Base-by-base conservation (phyloP, 1,140 invertebrate species). In the Trichonephila clavipes region DNA sequence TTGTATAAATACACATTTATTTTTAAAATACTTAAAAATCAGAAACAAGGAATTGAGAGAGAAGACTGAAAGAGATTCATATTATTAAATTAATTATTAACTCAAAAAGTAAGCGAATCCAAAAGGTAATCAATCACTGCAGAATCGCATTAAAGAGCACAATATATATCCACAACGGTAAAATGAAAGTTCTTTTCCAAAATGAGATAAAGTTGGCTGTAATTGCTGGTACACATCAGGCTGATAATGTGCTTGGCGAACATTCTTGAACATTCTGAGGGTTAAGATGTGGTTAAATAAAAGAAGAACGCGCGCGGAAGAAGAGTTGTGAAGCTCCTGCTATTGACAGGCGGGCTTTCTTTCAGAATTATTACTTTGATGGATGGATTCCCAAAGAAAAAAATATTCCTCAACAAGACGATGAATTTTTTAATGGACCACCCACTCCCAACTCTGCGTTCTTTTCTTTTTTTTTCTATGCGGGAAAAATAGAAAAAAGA, bases 361-460 rank as follows among this genome's bases (percentile, higher is more conserved):
- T n/a, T 87, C 85, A 28, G 62, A 87, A 64, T 87, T 87, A 87
- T 87, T 87, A 59, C 59, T 87, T 64, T 87, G 85, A 87, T 87
- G 85, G 59, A 34, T 87, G 85, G 81, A n/a, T 21, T 5, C 16
- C 62, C n/a, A 28, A n/a, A 5, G 85, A 61, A 61, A 58, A 51
- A 58, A 59, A 62, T 61, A 62, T 87, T 61, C 85, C 59, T 62
- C 85, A 64, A 87, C 85, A 87, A 59, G 85, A 64, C 61, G 85
- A 87, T 87, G 85, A 87, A 87, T 87, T 61, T 59, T 59, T 87
- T 87, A 87, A 87, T 87, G 85, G 85, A 64, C 58, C 85, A 61
- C 28, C 85, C 85, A 87, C 85, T 61, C 59, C 44, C 59, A 87
- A n/a, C 58, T 87, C 18, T 34, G 40, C 19, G 18, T 59, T 24